These are phyloP conservation scores for Microchirus variegatus DNA, from an alignment of 2,797 vertebrate species.

Conservation along the genomic window DNA sequence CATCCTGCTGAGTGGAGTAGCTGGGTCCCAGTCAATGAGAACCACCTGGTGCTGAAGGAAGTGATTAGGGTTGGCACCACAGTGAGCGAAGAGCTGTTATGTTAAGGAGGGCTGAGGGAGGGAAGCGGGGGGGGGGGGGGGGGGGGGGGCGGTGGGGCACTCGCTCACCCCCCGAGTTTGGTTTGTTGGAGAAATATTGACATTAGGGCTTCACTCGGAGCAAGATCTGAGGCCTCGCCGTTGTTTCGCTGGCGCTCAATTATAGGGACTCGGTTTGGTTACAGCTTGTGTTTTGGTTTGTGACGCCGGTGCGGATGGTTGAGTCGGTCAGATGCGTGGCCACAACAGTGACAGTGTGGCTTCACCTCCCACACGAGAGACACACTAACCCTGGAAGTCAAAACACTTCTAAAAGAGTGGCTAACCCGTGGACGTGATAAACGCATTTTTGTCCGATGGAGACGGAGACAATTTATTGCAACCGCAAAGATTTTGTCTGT, in stretches of 20 bases:
- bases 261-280: slow-evolving; percentile 52
- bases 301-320: slow-evolving; percentile 36
- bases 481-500: slow-evolving; percentile 42
- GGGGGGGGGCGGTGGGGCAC: slow-evolving; percentile 24
- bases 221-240: slow-evolving; percentile 41
- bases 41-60: slow-evolving; percentile 78
- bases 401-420: slow-evolving; percentile 26
- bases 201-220: slow-evolving; percentile 32
- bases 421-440: slow-evolving; percentile 39
- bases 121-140: slow-evolving; percentile 17
- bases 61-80: slow-evolving; percentile 72
- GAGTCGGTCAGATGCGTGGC: slow-evolving; percentile 23
- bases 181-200: slow-evolving; percentile 69
- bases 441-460: slow-evolving; percentile 27
- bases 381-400: slow-evolving; percentile 29
- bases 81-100: slow-evolving; percentile 59
- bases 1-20: slow-evolving; percentile 58
- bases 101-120: slow-evolving; percentile 53
- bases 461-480: slow-evolving; percentile 35
- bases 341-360: slow-evolving; percentile 54
- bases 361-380: slow-evolving; percentile 37
- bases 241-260: slow-evolving; percentile 63
- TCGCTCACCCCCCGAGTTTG: slow-evolving; percentile 33
- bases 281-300: slow-evolving; percentile 56
- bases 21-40: slow-evolving; percentile 73